Evolutionary conservation across 2,888 invertebrate species (phyloP).

Genomic region (Drosophila paramelanica): DNA sequence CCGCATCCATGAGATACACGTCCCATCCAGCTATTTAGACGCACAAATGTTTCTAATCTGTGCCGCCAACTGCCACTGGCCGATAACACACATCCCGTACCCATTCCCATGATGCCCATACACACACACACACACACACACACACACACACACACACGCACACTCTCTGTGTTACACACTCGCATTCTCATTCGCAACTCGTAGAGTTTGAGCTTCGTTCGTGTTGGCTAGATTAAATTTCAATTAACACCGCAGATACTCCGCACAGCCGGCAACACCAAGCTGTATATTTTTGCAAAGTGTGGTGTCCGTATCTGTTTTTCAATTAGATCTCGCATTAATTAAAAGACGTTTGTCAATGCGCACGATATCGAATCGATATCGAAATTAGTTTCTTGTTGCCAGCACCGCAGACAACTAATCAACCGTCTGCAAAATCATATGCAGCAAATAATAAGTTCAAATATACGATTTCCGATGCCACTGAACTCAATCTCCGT

Average conservation of each 20-base stretch:
- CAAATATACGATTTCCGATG: not conserved
- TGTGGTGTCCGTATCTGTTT: conserved; percentile 59
- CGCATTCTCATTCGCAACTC: conserved; percentile 33
- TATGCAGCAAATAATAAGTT: conserved; percentile 2
- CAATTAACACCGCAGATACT: conserved; percentile 71
- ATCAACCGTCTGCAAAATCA: not conserved
- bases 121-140: conserved; percentile 23
- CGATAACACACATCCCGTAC: conserved; percentile 62
- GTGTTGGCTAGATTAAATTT: conserved; percentile 76
- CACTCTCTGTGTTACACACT: no score
- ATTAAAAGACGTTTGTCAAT: conserved; percentile 57
- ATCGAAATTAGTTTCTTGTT: conserved; percentile 28
- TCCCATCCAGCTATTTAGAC: conserved; percentile 62
- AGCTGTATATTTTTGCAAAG: conserved; percentile 39
- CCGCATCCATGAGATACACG: conserved; percentile 70
- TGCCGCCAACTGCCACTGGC: conserved; percentile 59
- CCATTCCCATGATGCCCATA: conserved; percentile 56
- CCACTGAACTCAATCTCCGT: no score
- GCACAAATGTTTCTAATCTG: conserved; percentile 78
- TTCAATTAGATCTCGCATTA: conserved; percentile 75
- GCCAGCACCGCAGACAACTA: conserved; percentile 5
- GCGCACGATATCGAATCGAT: conserved; percentile 21
- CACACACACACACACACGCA: not conserved
- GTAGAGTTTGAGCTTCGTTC: conserved; percentile 51
- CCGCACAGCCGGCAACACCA: conserved; percentile 22